phyloP scores from a whole-genome alignment of 1,140 invertebrate species.

The Caenorhabditis tropicalis region DNA sequence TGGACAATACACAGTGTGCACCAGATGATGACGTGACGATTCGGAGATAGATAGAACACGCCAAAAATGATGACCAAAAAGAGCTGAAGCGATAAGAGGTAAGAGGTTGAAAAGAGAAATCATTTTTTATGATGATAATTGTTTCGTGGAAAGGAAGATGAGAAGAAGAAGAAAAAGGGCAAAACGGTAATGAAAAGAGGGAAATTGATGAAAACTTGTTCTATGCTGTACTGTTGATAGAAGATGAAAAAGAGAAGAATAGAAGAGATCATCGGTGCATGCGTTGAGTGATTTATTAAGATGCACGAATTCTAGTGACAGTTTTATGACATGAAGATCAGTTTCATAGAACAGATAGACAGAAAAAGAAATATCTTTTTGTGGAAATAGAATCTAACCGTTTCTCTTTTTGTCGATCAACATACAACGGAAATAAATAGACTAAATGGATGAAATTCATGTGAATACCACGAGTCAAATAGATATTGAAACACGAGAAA shows the following conservation, averaged over 20 bases:
- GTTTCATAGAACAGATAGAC: not conserved
- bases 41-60: not conserved
- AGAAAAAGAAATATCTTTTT: not conserved
- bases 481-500: not conserved
- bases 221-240: not conserved
- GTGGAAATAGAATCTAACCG: not conserved
- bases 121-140: conserved; percentile 2
- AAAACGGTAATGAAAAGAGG: not conserved
- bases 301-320: not conserved
- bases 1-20: conserved; percentile 12
- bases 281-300: conserved; percentile 18
- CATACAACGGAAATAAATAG: not conserved
- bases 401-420: not conserved
- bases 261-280: not conserved
- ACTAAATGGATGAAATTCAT: not conserved
- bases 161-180: not conserved
- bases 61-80: conserved; percentile 28
- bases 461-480: conserved; percentile 3
- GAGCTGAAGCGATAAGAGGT: not conserved
- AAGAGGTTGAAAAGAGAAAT: not conserved
- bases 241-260: not conserved
- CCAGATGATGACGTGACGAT: not conserved
- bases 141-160: conserved; percentile 19
- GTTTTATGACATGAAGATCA: conserved; percentile 16
- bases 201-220: not conserved